These are phyloP conservation scores for Diploptera punctata DNA, from an alignment of 2,888 invertebrate genomes.

Conservation along the genomic window DNA sequence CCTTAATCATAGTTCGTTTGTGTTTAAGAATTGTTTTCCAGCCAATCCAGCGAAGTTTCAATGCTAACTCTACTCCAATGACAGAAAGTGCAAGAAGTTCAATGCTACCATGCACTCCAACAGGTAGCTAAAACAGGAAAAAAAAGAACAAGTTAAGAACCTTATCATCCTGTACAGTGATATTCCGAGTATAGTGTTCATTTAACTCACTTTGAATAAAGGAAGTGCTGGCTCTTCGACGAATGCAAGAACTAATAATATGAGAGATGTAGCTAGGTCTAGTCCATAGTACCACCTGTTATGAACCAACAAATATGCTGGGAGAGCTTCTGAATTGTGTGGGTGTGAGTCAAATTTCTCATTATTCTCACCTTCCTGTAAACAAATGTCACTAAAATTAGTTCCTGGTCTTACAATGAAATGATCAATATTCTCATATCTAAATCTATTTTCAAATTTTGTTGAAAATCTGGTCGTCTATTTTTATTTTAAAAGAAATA, in stretches of 20 bases:
- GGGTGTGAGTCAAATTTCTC: conserved; percentile 92
- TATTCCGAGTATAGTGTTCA: neutral
- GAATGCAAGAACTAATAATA: conserved; percentile 76
- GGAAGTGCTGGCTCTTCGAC: conserved; percentile 83
- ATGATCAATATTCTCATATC: no score
- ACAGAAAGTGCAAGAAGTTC: conserved; percentile 78
- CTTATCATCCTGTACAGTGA: no score
- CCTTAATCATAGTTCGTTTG: conserved; percentile 86
- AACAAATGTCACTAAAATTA: no score
- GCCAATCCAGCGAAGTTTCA: conserved; percentile 87
- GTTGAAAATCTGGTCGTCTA: no score
- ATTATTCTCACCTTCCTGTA: conserved; percentile 86
- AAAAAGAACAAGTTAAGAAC: no score
- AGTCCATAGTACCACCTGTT: conserved; percentile 86
- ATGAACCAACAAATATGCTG: conserved; percentile 86
- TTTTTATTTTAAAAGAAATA: no score
- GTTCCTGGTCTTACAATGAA: no score
- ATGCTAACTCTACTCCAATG: conserved; percentile 77
- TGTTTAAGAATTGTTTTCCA: conserved; percentile 83
- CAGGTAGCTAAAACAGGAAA: conserved; percentile 63
- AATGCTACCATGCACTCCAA: conserved; percentile 81
- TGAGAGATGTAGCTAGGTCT: conserved; percentile 76
- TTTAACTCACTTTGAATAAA: conserved; percentile 65
- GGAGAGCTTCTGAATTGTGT: conserved; percentile 78
- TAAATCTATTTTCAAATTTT: no score